phyloP scores from a whole-genome alignment of 2,888 invertebrate genomes.

The Hipparchia semele region DNA sequence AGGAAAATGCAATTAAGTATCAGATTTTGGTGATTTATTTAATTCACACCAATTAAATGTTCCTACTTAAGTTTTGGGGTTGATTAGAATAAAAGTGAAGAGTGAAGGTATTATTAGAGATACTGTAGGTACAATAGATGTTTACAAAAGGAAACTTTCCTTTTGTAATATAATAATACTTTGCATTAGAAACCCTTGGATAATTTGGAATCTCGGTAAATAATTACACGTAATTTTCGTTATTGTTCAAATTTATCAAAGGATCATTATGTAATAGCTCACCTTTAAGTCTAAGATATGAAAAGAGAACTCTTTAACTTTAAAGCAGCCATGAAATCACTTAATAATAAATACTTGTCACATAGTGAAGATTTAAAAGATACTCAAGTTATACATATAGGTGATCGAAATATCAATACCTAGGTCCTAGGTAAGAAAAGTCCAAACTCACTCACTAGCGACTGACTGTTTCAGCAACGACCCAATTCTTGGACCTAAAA shows the following conservation, averaged over 20 bases:
- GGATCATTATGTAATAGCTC: not conserved
- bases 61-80: not conserved
- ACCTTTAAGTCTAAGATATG: not conserved
- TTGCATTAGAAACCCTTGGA: not conserved
- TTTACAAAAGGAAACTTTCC: not conserved
- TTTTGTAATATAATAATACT: constrained; percentile 6
- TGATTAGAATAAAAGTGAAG: not conserved
- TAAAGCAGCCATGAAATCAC: not conserved
- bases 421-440: too few relatives aligned
- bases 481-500: too few relatives aligned
- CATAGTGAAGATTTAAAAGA: too few relatives aligned
- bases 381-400: too few relatives aligned
- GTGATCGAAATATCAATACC: too few relatives aligned
- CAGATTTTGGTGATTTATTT: too few relatives aligned
- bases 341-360: too few relatives aligned
- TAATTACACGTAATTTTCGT: not conserved
- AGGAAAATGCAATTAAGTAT: too few relatives aligned
- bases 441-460: too few relatives aligned
- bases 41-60: not conserved
- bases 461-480: too few relatives aligned
- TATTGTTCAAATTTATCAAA: constrained; percentile 16
- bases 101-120: not conserved
- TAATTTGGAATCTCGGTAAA: not conserved
- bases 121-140: not conserved
- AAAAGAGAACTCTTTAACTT: not conserved